phyloP scores from a whole-genome alignment of 2,797 vertebrate species.

The Cottoperca gobio region DNA sequence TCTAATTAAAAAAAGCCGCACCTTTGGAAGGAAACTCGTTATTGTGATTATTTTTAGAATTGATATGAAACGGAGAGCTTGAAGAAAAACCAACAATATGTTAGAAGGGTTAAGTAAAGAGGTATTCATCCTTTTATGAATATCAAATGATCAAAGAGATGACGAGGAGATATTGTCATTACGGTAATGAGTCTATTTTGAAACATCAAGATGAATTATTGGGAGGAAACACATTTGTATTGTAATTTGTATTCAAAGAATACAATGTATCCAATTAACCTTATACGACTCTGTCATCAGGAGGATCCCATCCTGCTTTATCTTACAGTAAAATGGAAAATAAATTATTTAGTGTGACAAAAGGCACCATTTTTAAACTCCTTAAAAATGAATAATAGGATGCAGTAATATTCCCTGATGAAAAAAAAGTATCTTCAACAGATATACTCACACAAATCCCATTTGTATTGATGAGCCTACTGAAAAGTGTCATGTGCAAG shows the following conservation, averaged over 20 bases:
- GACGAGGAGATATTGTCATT: conserved; percentile 63
- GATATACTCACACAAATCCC: conserved; percentile 59
- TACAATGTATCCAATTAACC: conserved; percentile 70
- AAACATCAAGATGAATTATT: conserved; percentile 54
- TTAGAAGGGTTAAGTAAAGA: conserved; percentile 57
- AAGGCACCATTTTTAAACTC: conserved; percentile 23
- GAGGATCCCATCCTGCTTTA: conserved; percentile 26
- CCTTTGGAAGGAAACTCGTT: conserved; percentile 19
- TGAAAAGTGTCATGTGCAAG: conserved; percentile 65
- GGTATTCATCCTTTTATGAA: conserved; percentile 44
- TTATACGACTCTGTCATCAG: conserved; percentile 29
- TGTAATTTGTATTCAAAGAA: conserved; percentile 47
- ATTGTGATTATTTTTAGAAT: conserved; percentile 37
- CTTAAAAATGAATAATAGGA: conserved; percentile 56
- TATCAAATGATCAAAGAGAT: conserved; percentile 44
- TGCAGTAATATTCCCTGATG: conserved; percentile 45
- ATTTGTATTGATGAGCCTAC: conserved; percentile 67
- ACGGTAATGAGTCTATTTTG: conserved; percentile 55
- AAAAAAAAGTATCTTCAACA: conserved; percentile 21
- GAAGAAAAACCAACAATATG: conserved; percentile 19
- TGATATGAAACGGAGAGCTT: conserved; percentile 21
- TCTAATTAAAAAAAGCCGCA: conserved; percentile 7
- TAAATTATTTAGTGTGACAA: conserved; percentile 30
- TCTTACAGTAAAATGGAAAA: conserved; percentile 7
- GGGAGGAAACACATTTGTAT: conserved; percentile 22